These are phyloP conservation scores for Anguilla japonica DNA, from an alignment of 2,113 vertebrate genomes.

Conservation along the genomic window DNA sequence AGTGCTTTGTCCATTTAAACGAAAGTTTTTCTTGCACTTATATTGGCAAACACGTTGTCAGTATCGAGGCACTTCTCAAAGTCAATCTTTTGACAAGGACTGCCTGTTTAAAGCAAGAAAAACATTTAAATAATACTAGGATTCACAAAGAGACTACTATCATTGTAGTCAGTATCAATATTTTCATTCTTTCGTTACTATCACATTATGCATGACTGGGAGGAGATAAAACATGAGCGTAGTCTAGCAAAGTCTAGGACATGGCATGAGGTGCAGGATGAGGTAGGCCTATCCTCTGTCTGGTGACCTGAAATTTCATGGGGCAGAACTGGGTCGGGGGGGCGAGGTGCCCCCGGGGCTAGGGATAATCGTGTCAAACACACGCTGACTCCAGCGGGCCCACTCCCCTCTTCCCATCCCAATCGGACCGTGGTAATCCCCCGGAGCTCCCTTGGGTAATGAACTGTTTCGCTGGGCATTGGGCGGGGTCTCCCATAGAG, in stretches of 20 bases:
- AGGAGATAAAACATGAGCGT: constrained; percentile 18
- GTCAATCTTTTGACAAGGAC: constrained; percentile 8
- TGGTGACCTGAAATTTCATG: constrained; percentile 52
- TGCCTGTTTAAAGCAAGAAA: not conserved
- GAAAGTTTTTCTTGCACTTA: constrained; percentile 22
- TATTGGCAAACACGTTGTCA: constrained; percentile 28
- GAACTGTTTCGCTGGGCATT: constrained; percentile 60
- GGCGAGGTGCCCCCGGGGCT: not conserved
- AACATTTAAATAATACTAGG: not conserved
- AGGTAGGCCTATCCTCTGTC: not conserved
- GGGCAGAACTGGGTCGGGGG: constrained; percentile 61
- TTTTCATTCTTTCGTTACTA: not conserved
- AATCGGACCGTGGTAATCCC: constrained; percentile 55
- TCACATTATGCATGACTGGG: not conserved
- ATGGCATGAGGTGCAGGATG: constrained; percentile 51
- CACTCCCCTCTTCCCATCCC: constrained; percentile 47
- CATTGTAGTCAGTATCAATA: not conserved
- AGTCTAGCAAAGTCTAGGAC: constrained; percentile 53
- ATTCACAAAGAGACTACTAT: not conserved
- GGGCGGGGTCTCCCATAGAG: constrained; percentile 53
- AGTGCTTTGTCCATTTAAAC: constrained; percentile 10
- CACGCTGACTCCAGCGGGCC: constrained; percentile 30
- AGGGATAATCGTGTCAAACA: constrained; percentile 52
- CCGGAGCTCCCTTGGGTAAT: constrained; percentile 61
- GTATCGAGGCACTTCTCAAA: constrained; percentile 20